These are phyloP conservation scores for Atta texana DNA, from an alignment of 1,140 invertebrate species.

Conservation along the genomic window DNA sequence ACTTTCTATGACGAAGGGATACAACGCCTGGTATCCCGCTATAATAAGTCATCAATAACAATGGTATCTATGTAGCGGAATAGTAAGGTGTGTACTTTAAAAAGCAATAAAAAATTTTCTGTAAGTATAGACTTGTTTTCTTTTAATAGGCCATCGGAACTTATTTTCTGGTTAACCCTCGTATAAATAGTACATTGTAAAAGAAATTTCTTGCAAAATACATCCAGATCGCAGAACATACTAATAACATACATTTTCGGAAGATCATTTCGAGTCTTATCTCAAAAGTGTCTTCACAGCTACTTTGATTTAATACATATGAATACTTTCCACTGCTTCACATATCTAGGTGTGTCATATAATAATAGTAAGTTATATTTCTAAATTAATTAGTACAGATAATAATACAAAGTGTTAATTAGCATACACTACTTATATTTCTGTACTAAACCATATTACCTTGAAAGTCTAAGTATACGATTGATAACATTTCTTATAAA, in stretches of 20 bases:
- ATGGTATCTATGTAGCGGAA: too few species aligned
- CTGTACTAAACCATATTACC: conserved; percentile 70
- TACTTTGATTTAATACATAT: conserved; percentile 72
- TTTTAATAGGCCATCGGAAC: too few species aligned
- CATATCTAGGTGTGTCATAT: conserved; percentile 64
- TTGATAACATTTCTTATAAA: conserved; percentile 58
- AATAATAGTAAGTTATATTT: conserved; percentile 68
- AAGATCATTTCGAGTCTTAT: conserved; percentile 55
- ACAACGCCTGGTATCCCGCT: too few species aligned
- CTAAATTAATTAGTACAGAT: conserved; percentile 73
- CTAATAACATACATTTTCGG: conserved; percentile 49
- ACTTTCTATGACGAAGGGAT: too few species aligned
- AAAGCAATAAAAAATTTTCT: too few species aligned
- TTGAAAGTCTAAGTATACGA: conserved; percentile 66
- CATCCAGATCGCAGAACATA: conserved; percentile 59
- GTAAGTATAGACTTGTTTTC: too few species aligned
- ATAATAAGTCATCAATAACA: too few species aligned
- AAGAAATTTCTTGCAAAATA: conserved; percentile 53
- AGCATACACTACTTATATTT: conserved; percentile 73
- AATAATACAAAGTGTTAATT: conserved; percentile 79
- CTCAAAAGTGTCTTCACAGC: conserved; percentile 55
- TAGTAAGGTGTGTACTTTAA: too few species aligned
- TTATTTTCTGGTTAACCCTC: too few species aligned
- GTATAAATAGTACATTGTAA: background rate
- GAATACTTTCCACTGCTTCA: conserved; percentile 54